These are phyloP conservation scores for Parapsyche elsis DNA, from an alignment of 1,140 invertebrate genomes.

Conservation along the genomic window DNA sequence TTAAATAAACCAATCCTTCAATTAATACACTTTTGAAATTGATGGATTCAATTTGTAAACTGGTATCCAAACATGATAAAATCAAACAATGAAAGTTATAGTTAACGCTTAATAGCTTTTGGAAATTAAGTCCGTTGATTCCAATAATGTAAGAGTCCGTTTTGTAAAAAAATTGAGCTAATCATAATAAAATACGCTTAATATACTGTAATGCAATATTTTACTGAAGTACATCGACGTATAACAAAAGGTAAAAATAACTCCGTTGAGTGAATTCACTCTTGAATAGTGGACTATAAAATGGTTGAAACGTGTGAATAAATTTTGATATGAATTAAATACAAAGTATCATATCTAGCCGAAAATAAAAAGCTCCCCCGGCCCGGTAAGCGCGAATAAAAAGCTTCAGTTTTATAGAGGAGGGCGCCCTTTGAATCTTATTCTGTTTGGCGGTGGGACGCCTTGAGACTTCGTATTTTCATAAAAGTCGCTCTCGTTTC, in stretches of 20 bases:
- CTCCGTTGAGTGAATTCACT: neutral
- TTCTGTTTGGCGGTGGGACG: slow-evolving; percentile 48
- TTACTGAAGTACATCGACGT: no score
- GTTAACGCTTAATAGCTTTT: no score
- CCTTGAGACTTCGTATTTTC: slow-evolving; percentile 53
- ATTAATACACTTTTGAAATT: no score
- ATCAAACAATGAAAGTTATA: no score
- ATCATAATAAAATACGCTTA: no score
- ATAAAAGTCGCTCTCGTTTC: slow-evolving; percentile 51
- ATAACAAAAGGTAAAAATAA: neutral
- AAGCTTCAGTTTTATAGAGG: slow-evolving; percentile 50
- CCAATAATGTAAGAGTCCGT: no score
- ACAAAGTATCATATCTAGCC: slow-evolving; percentile 24
- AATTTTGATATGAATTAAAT: neutral
- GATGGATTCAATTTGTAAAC: no score
- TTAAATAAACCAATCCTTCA: no score
- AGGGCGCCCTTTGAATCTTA: slow-evolving; percentile 45
- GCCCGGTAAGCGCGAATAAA: slow-evolving; percentile 42
- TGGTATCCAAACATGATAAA: no score
- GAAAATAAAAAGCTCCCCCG: slow-evolving; percentile 13
- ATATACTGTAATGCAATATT: no score
- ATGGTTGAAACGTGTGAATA: neutral
- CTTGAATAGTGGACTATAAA: neutral
- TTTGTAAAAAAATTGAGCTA: no score
- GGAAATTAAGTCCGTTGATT: no score